phyloP scores from a whole-genome alignment of 1,140 invertebrate species.

The Drosophila albomicans region DNA sequence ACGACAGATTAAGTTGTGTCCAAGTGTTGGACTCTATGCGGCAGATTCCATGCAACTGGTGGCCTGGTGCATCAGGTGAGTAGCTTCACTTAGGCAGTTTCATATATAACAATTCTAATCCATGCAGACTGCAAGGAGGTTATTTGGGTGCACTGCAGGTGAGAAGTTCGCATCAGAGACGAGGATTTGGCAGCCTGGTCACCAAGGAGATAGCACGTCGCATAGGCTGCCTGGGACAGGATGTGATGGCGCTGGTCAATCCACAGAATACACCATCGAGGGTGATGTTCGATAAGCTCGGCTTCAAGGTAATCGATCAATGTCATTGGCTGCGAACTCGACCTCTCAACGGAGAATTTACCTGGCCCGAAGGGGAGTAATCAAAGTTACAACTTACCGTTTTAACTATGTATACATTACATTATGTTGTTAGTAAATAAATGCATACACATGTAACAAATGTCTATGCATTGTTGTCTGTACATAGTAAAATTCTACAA shows the following conservation, averaged over 20 bases:
- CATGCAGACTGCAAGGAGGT: constrained; percentile 70
- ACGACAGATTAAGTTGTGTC: constrained; percentile 67
- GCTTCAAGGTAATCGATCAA: constrained; percentile 72
- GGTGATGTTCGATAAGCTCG: constrained; percentile 78
- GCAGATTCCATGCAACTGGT: constrained; percentile 54
- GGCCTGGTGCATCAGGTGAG: constrained; percentile 78
- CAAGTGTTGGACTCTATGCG: constrained; percentile 66
- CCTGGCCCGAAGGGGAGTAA: constrained; percentile 65
- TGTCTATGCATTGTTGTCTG: constrained; percentile 27
- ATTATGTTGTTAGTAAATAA: constrained; percentile 7
- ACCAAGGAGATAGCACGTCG: constrained; percentile 66
- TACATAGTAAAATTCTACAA: constrained; percentile 60
- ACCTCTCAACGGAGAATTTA: constrained; percentile 31
- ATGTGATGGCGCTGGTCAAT: constrained; percentile 77
- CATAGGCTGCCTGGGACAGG: constrained; percentile 72
- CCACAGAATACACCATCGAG: constrained; percentile 66
- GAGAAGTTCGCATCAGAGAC: constrained; percentile 63
- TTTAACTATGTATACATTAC: constrained; percentile 4
- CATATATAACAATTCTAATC: not conserved
- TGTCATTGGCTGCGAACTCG: constrained; percentile 66
- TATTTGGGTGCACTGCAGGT: constrained; percentile 83
- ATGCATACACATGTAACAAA: constrained; percentile 23
- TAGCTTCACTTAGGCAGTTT: not conserved
- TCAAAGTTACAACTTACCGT: not conserved
- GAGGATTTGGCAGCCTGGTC: constrained; percentile 82